Base-by-base conservation (phyloP, 2,797 vertebrate species). In the Florisuga fusca region DNA sequence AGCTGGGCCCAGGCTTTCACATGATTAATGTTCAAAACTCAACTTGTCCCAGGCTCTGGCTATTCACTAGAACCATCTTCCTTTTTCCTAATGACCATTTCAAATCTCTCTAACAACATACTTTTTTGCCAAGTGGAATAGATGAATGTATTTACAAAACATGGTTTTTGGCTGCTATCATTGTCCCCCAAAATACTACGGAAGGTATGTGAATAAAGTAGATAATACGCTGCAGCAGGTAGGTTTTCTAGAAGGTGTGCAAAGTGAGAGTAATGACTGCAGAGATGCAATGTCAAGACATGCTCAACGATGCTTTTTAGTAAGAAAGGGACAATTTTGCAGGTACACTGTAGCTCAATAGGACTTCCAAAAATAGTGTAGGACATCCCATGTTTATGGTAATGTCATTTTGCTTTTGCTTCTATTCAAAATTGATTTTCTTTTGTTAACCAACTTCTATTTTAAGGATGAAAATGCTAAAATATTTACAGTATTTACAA, bases 1-100 rank as follows among this genome's bases (percentile, higher is more conserved):
- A 94, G 87, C 75, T 1, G 62, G 73, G 51, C 62, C 66, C 64
- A 36, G 43, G 58, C 62, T 90, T 94, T 88, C 75, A 93, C 54
- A 78, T 91, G 87, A 96, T 76, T 96, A 91, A 96, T 77, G 94
- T 94, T 83, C 62, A 89, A 81, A 92, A 91, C 31, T 85, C 87
- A 68, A 66, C 91, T 91, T 93, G 87, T 96, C 91, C 84, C 38
- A 43, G 76, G 50, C 62, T 91, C 87, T 91, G 87, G 66, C 91
- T 80, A 3, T 51, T 78, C 89, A 84, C 64, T 76, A 86, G 76
- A 92, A 84, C 54, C 58, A 66, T 89, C 82, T 88, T 93, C 68
- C 36, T 89, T 93, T 85, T 61, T 54, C 75, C 54, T 62, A 48
- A 64, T 29, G 69, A 34, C 58, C 27, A 17, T 87, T 92, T 81